These are phyloP conservation scores for Medauroidea extradentata DNA, from an alignment of 1,140 invertebrate species.

Conservation along the genomic window DNA sequence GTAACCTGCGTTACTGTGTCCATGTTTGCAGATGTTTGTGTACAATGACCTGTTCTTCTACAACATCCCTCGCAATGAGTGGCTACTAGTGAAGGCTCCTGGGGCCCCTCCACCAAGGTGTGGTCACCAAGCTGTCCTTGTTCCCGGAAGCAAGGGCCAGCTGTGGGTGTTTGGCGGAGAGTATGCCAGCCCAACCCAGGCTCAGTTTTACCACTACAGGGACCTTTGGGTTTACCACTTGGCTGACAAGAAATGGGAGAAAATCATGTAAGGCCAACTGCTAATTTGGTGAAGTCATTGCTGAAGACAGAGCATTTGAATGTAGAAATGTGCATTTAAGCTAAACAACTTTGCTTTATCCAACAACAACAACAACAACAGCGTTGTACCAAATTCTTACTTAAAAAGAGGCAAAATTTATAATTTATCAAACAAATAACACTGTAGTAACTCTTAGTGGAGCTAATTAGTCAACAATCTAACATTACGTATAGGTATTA, in stretches of 20 bases:
- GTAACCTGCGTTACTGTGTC: neutral
- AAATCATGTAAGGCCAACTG: slow-evolving; percentile 61
- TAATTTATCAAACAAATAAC: too few species aligned
- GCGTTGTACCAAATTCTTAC: too few species aligned
- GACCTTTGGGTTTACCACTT: slow-evolving; percentile 86
- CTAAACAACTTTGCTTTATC: too few species aligned
- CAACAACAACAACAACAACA: too few species aligned
- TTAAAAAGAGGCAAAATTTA: too few species aligned
- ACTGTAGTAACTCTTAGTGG: too few species aligned
- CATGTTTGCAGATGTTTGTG: slow-evolving; percentile 62
- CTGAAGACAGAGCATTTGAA: too few species aligned
- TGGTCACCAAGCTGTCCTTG: slow-evolving; percentile 76
- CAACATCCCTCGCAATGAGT: slow-evolving; percentile 74
- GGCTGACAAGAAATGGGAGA: slow-evolving; percentile 81
- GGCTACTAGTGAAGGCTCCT: slow-evolving; percentile 74
- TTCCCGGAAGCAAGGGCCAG: slow-evolving; percentile 65
- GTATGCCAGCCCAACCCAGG: slow-evolving; percentile 82
- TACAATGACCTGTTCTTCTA: slow-evolving; percentile 85
- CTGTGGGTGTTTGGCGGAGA: slow-evolving; percentile 86
- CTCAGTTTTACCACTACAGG: slow-evolving; percentile 91
- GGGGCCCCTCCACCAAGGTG: slow-evolving; percentile 78
- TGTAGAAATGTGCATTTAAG: too few species aligned
- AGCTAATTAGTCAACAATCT: too few species aligned
- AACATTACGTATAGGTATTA: too few species aligned
- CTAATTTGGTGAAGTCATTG: too few species aligned